Evolutionary conservation across 2,888 invertebrate genomes (phyloP).

Genomic region (Drosophila sordidapex): DNA sequence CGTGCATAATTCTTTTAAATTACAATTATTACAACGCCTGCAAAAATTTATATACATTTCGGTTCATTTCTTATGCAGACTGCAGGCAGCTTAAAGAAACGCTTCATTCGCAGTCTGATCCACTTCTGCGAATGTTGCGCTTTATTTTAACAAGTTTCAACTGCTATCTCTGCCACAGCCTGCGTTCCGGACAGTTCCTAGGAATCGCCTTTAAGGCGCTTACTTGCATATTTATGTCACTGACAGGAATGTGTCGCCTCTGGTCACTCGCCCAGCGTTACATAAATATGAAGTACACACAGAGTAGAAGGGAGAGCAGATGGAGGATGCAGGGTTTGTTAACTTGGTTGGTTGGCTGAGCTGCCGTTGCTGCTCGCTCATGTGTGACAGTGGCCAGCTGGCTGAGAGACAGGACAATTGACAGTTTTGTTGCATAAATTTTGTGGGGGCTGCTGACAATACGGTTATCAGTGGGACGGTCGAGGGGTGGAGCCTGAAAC

Average conservation of each 20-base stretch:
- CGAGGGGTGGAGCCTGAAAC: conserved; percentile 3
- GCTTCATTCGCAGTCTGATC: conserved; percentile 13
- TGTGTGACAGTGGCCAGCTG: conserved; percentile 69
- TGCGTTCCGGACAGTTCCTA: conserved; percentile 14
- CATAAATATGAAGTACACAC: conserved; percentile 51
- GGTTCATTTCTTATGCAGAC: conserved; percentile 70
- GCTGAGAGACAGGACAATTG: conserved; percentile 54
- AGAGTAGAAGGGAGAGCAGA: neutral
- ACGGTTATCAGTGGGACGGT: conserved; percentile 10
- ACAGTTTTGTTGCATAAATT: conserved; percentile 72
- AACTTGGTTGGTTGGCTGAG: conserved; percentile 48
- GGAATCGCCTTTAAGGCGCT: conserved; percentile 70
- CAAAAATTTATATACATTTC: conserved; percentile 63
- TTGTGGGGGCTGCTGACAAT: conserved; percentile 43
- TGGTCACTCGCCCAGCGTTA: conserved; percentile 40
- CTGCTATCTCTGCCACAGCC: conserved; percentile 11
- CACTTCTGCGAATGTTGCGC: conserved; percentile 34
- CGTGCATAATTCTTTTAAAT: conserved; percentile 80
- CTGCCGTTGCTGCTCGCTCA: conserved; percentile 53
- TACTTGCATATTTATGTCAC: conserved; percentile 79
- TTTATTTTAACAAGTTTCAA: conserved; percentile 70
- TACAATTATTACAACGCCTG: conserved; percentile 73
- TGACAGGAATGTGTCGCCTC: conserved; percentile 55
- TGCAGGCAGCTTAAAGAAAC: conserved; percentile 58
- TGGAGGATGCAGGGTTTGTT: conserved; percentile 15